Base-by-base conservation (phyloP, 2,113 vertebrate genomes). In the Alligator sinensis region DNA sequence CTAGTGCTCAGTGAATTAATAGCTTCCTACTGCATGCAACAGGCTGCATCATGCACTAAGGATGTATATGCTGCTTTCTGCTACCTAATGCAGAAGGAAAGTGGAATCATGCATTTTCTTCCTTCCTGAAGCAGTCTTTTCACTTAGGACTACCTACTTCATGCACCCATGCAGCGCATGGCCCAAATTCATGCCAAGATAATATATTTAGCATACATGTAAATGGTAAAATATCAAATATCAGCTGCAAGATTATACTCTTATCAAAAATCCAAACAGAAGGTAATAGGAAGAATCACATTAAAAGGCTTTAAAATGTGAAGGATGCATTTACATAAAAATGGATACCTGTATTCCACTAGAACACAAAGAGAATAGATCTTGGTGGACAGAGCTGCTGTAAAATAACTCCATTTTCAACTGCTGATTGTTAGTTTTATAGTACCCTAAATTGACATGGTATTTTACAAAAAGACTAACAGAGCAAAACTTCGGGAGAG, bases 121-220 rank as follows among this genome's bases (percentile, higher is more conserved):
- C 9, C 17, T 17, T 86, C 6, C 8, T 18, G 4, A 25, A 93
- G 25, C 63, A 55, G 16, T 34, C 12, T 27, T 76, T 75, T 5
- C n/a, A 55, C 0, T 0, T 0, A 34, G 30, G 21, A 10, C 72
- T 66, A 17, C 19, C 27, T 54, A 25, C 55, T 63, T n/a, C 14
- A 4, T 58, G 28, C 11, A 84, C 19, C 59, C 18, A 16, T 24
- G 22, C 0, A 4, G 60, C 63, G 79, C 70, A 7, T 5, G 38
- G 34, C 6, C 55, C 6, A 34, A 70, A 57, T 34, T 66, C 27
- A 34, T 5, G 25, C 81, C 22, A 8, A 64, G 55, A 19, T 4
- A 77, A 18, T 22, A 80, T 34, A 17, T 5, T 13, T 74, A 30
- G 13, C 34, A 15, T 58, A 61, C 1, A 1, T 38, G 6, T 11